A percentile compares a stretch with the other conserved stretches of the same genome.
Conservation (phyloP, 2,797 vertebrate genomes). For the Anguilla megastoma region DNA sequence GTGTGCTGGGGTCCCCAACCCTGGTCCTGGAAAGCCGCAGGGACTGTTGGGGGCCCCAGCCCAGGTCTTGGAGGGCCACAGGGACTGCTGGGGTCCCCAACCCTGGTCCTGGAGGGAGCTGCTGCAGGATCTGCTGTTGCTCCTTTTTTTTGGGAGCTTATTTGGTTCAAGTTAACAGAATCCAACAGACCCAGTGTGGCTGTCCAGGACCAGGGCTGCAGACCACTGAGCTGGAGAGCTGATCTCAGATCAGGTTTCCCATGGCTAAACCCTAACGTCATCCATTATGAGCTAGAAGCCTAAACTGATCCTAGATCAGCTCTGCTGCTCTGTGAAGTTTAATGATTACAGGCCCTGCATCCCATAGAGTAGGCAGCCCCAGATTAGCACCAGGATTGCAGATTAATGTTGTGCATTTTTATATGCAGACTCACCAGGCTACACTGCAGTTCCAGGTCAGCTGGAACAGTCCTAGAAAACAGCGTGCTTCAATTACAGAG, state of each 20-base stretch:
- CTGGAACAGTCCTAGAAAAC: background rate
- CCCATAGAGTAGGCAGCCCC: background rate
- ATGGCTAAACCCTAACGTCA: background rate
- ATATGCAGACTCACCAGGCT: background rate
- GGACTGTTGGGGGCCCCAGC: background rate
- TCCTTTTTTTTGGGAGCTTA: background rate
- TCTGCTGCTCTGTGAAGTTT: background rate
- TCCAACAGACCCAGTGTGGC: background rate
- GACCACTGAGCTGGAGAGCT: background rate
- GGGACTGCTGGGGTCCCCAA: background rate
- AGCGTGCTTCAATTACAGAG: background rate
- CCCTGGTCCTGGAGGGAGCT: background rate
- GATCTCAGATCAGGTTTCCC: background rate
- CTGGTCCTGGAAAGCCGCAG: background rate
- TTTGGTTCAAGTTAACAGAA: background rate
- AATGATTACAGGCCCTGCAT: background rate
- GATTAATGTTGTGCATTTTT: background rate
- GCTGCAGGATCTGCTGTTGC: background rate
- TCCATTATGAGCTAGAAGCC: background rate
- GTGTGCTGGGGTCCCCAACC: background rate
- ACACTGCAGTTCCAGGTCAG: background rate
- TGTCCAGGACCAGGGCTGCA: background rate
- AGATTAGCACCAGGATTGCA: background rate
- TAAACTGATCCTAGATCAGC: conserved; percentile 1
- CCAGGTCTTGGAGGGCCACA: background rate